Evolutionary conservation across 2,113 vertebrate species (phyloP), one percentile per base, ranked within the genome.

Genomic region (Ctenodactylus gundi): DNA sequence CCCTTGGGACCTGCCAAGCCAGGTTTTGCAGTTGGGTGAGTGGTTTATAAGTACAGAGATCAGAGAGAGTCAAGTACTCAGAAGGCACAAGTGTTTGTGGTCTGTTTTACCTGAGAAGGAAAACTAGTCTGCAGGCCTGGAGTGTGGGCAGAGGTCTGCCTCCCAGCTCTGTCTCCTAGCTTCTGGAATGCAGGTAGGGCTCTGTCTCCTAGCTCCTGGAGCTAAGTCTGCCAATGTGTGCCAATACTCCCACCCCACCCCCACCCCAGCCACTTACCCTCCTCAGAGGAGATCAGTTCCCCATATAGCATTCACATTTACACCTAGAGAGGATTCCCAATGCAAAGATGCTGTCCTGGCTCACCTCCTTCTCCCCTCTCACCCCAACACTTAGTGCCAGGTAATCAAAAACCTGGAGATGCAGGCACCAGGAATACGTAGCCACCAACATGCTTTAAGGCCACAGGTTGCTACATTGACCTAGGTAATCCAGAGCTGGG

Each of bases 91-190:
- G 18, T 67, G 44, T 36, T 44, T 17, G 27, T 15, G 21, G 46
- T 20, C 46, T 82, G n/a, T 44, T 60, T 64, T 39, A 57, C 31
- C 36, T 15, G 31, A 39, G 14, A 41, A 92, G n/a, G 46, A 31
- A 76, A 67, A 46, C 58, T 65, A 67, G 34, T n/a, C 29, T 6
- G 4, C 34, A 39, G 51, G 83, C 20, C 15, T n/a, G 41, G 44
- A n/a, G 44, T 0, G 0, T 14, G 27, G 51, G 23, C 7, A 46
- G 18, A 34, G 34, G 0, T 62, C 67, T 55, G 31, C 17, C n/a
- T n/a, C n/a, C n/a, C n/a, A n/a, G 0, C 36, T 27, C 58, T n/a
- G n/a, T n/a, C n/a, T n/a, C n/a, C n/a, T n/a, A n/a, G n/a, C n/a
- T n/a, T n/a, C n/a, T n/a, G n/a, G n/a, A n/a, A n/a, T n/a, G n/a